Evolutionary conservation across 2,888 invertebrate genomes (phyloP), one percentile per base, ranked within the genome.

Genomic region (Crematogaster levior): DNA sequence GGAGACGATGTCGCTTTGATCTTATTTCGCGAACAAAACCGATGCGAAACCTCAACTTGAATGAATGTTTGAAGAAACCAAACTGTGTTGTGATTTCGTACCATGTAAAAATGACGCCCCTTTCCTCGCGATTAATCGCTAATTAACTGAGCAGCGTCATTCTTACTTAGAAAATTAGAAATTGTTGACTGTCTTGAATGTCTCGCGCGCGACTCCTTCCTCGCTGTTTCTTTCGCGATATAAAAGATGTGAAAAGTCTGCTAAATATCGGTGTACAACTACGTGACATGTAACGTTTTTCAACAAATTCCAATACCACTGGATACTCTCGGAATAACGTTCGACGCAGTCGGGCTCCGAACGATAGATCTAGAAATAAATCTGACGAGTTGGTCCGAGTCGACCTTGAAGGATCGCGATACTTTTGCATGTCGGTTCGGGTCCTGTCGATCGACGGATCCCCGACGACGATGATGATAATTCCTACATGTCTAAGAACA

Each of bases 311-410:
- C 4, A 51, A 24, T 46, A 18, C 9, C 34, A 1, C 24, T n/a
- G 15, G 9, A 46, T 18, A 30, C 9, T 40, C 24, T 15, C 1
- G 7, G 27, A 10, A 43, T 18, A 43, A 65, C n/a, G n/a, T 46
- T 30, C 15, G 27, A 75, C 48, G 48, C 61, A 24, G 63, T 58
- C 43, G 30, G 43, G 10, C 72, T 30, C 1, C 48, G 37, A 37
- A 40, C 53, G 43, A 70, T 51, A 66, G 61, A 24, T 82, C 86
- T 86, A 81, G 86, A 88, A 89, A 88, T 89, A 89, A 84, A 85
- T 85, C 86, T 83, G 90, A 84, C 85, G 60, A 63, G 74, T 65
- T 58, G 43, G 85, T 85, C 40, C 68, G 66, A 30, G 30, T 21
- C 72, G 85, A 84, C 66, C 82, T 82, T 58, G 15, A 46, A 83